Evolutionary conservation across 2,113 vertebrate species (phyloP).

Genomic region (Dicerorhinus sumatrensis): DNA sequence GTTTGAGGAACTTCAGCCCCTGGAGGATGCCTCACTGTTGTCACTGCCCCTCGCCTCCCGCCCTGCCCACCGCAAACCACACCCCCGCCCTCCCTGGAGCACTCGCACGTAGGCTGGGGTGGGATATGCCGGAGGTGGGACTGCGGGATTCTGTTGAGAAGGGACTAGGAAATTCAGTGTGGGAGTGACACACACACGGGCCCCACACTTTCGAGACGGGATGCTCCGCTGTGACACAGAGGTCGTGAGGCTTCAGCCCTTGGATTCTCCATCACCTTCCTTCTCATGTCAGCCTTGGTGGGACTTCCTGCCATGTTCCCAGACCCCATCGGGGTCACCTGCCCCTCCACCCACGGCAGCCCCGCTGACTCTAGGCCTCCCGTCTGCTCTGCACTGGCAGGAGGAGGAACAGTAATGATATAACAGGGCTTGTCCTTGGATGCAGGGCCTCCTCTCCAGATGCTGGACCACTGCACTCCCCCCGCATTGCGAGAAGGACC

Average conservation of each 20-base stretch:
- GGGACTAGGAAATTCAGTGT: not conserved
- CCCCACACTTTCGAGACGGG: not conserved
- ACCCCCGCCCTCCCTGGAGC: rapidly evolving
- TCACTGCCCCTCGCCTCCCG: not conserved
- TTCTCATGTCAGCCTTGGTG: not conserved
- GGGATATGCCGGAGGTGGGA: not conserved
- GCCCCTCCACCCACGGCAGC: not conserved
- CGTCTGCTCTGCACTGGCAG: rapidly evolving
- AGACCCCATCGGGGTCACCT: not conserved
- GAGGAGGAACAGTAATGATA: not conserved
- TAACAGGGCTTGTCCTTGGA: not conserved
- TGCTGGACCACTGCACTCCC: not conserved
- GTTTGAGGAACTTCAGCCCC: not conserved
- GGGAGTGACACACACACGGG: not conserved
- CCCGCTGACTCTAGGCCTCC: not conserved
- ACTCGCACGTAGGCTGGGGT: constrained; percentile 59
- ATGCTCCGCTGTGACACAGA: rapidly evolving
- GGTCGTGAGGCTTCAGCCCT: not conserved
- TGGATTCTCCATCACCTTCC: not conserved
- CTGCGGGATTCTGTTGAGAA: constrained; percentile 38
- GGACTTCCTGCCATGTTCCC: not conserved
- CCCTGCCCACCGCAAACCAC: not conserved
- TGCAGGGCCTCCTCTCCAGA: not conserved
- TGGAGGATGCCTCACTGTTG: not conserved
- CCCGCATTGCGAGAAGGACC: not conserved